phyloP scores from a whole-genome alignment of 2,888 invertebrate species.

The Leucophenga maculata region DNA sequence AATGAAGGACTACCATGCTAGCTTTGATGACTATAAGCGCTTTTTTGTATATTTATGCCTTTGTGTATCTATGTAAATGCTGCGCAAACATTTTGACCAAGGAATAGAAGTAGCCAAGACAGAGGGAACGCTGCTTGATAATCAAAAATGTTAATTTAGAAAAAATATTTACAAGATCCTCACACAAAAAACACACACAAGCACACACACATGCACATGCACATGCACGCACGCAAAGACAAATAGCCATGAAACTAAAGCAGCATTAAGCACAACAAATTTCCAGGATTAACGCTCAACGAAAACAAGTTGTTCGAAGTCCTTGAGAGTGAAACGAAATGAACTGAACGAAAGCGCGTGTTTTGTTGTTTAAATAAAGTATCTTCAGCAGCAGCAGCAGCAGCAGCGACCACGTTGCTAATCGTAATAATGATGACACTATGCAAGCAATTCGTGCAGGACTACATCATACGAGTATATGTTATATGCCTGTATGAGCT shows the following conservation, averaged over 20 bases:
- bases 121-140: constrained; percentile 38
- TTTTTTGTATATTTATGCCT: too few species aligned
- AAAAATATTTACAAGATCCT: constrained; percentile 47
- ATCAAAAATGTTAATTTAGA: constrained; percentile 60
- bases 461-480: too few species aligned
- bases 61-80: too few species aligned
- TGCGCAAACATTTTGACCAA: too few species aligned
- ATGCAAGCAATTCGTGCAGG: constrained; percentile 7
- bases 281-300: constrained; percentile 31
- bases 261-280: constrained; percentile 16
- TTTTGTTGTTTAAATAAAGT: constrained; percentile 14
- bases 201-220: neutral
- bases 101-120: too few species aligned
- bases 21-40: too few species aligned
- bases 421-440: neutral
- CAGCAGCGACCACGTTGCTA: too few species aligned
- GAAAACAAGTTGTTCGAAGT: neutral
- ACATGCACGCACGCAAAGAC: neutral
- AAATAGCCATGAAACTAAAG: neutral
- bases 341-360: neutral
- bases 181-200: neutral
- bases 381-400: too few species aligned
- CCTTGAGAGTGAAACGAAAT: neutral
- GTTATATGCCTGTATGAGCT: neutral
- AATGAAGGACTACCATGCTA: too few species aligned